Percentiles rank a stretch among this genome's conserved stretches.
These are phyloP conservation scores for Menidia menidia DNA, from an alignment of 2,797 vertebrate genomes.

Conservation along the genomic window DNA sequence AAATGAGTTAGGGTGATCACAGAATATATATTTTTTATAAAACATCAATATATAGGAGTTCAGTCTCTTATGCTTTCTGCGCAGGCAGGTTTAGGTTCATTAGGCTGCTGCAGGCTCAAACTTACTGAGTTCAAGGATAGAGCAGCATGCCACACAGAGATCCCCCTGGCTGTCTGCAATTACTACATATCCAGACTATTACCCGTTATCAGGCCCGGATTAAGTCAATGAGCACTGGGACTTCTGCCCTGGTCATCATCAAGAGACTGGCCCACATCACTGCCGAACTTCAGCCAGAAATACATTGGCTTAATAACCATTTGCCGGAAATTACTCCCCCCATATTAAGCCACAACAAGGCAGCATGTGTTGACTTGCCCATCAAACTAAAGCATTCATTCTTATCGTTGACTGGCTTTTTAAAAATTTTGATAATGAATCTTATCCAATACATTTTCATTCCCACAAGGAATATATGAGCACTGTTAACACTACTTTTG, in stretches of 20 bases:
- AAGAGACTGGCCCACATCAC: conserved; percentile 58
- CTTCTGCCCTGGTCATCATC: conserved; percentile 66
- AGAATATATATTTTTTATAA: neutral
- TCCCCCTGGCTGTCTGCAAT: conserved; percentile 73
- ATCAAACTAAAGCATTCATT: conserved; percentile 41
- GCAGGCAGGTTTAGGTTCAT: conserved; percentile 30
- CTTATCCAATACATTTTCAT: conserved; percentile 29
- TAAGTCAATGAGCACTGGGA: conserved; percentile 76
- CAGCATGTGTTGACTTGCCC: conserved; percentile 33
- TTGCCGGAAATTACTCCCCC: conserved; percentile 38
- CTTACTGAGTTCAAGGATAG: conserved; percentile 68
- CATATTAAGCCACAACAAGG: conserved; percentile 32
- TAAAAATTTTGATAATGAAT: conserved; percentile 35
- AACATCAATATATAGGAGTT: conserved; percentile 9
- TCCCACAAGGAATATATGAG: conserved; percentile 13
- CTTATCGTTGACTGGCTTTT: conserved; percentile 24
- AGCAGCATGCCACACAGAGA: conserved; percentile 54
- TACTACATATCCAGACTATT: conserved; percentile 78
- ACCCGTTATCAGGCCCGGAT: conserved; percentile 74
- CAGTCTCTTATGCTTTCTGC: conserved; percentile 16
- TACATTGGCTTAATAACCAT: conserved; percentile 31
- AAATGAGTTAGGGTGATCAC: neutral
- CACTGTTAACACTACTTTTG: conserved; percentile 10
- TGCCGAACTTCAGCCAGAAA: conserved; percentile 47
- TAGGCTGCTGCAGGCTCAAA: conserved; percentile 44